Evolutionary conservation across 2,113 vertebrate species (phyloP).

Genomic region (Nymphicus hollandicus): DNA sequence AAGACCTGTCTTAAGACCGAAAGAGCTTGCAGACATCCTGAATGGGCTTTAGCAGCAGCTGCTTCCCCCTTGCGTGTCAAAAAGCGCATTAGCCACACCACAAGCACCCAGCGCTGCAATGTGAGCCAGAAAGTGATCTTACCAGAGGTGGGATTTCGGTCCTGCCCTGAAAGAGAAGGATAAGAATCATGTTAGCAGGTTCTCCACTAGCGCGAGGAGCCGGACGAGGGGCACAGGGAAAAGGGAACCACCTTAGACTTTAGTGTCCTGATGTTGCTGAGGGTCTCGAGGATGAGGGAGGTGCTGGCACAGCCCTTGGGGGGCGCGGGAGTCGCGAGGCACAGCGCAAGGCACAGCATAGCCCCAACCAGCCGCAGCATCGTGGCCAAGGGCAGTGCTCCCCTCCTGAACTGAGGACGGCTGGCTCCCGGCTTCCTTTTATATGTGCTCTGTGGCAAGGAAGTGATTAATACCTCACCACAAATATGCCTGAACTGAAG

Average conservation of each 20-base stretch:
- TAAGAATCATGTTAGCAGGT: not conserved
- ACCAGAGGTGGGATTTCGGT: fast-evolving
- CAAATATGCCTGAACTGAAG: not conserved
- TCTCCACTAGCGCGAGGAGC: not conserved
- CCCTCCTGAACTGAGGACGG: not conserved
- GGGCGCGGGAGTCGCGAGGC: not conserved
- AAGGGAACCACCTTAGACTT: not conserved
- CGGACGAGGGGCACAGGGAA: fast-evolving
- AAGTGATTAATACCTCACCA: slow-evolving; percentile 55
- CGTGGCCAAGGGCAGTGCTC: fast-evolving
- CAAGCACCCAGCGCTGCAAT: not conserved
- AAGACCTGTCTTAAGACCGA: not conserved
- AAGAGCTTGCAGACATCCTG: not conserved
- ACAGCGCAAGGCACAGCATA: not conserved
- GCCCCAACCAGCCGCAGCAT: not conserved
- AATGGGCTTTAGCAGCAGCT: not conserved
- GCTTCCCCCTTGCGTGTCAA: not conserved
- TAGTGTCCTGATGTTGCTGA: fast-evolving
- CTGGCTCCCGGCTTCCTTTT: not conserved
- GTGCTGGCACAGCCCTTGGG: fast-evolving
- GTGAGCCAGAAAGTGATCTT: not conserved
- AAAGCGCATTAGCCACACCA: not conserved
- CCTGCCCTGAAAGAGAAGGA: slow-evolving; percentile 23
- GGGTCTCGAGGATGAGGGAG: not conserved
- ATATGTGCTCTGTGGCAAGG: not conserved